Evolutionary conservation across 2,888 invertebrate genomes (phyloP).

Genomic region (Conomelus anceps): DNA sequence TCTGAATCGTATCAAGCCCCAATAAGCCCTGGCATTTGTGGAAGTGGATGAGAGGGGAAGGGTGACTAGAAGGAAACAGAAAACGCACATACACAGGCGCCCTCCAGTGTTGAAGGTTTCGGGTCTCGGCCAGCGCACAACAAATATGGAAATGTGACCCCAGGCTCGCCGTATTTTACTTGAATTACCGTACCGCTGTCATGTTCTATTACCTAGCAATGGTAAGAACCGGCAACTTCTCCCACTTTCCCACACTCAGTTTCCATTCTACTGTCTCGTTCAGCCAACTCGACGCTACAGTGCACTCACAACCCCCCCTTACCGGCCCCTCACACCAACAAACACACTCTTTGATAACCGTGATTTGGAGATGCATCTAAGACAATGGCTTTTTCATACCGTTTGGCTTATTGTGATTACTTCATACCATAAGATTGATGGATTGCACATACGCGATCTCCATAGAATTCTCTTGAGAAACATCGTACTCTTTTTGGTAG

Average conservation of each 20-base stretch:
- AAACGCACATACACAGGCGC: not conserved
- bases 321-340: no score
- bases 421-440: not conserved
- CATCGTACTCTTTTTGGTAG: not conserved
- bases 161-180: conserved; percentile 3
- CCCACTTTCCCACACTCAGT: not conserved
- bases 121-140: not conserved
- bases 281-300: not conserved
- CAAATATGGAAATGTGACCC: conserved; percentile 11
- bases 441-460: not conserved
- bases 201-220: conserved; percentile 13
- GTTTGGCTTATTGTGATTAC: not conserved
- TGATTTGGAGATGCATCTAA: not conserved
- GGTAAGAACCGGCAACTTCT: conserved; percentile 4
- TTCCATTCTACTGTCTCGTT: not conserved
- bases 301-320: not conserved
- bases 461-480: not conserved
- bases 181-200: conserved; percentile 4
- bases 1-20: not conserved
- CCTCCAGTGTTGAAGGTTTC: not conserved
- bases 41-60: not conserved
- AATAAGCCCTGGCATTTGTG: not conserved
- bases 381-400: not conserved
- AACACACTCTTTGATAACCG: not conserved
- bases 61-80: not conserved